phyloP scores from a whole-genome alignment of 2,113 vertebrate species.

The Agapornis roseicollis region DNA sequence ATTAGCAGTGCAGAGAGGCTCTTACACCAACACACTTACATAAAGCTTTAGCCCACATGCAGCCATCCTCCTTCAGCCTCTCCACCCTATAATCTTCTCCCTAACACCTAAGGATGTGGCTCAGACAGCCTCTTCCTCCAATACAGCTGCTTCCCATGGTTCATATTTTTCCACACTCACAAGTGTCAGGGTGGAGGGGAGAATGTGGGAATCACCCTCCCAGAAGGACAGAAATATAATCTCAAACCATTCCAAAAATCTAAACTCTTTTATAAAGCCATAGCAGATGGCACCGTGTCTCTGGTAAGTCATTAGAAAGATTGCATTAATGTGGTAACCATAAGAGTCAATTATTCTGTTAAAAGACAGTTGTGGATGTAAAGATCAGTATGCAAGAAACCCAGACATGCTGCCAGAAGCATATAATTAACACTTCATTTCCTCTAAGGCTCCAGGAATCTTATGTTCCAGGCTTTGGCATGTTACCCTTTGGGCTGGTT shows the following conservation, averaged over 20 bases:
- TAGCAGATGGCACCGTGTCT: background rate
- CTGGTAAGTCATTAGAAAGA: background rate
- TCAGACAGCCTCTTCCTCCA: background rate
- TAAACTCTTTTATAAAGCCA: background rate
- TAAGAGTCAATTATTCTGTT: background rate
- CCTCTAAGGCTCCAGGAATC: background rate
- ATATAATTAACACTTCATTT: background rate
- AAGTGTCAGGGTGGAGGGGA: background rate
- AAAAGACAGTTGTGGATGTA: background rate
- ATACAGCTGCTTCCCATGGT: background rate
- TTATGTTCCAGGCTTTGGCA: background rate
- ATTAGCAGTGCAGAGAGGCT: background rate
- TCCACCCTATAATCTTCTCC: background rate
- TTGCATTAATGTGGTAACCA: background rate
- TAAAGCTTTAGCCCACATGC: background rate
- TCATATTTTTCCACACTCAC: background rate
- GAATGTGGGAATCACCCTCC: background rate
- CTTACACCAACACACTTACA: background rate
- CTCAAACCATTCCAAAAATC: background rate
- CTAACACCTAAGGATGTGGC: background rate
- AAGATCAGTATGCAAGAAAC: constrained; percentile 6
- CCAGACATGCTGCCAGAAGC: background rate
- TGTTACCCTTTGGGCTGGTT: background rate
- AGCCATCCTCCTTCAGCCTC: background rate
- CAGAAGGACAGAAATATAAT: background rate